These are phyloP conservation scores for Rallus crepitans DNA, from an alignment of 2,797 vertebrate species.

Conservation along the genomic window DNA sequence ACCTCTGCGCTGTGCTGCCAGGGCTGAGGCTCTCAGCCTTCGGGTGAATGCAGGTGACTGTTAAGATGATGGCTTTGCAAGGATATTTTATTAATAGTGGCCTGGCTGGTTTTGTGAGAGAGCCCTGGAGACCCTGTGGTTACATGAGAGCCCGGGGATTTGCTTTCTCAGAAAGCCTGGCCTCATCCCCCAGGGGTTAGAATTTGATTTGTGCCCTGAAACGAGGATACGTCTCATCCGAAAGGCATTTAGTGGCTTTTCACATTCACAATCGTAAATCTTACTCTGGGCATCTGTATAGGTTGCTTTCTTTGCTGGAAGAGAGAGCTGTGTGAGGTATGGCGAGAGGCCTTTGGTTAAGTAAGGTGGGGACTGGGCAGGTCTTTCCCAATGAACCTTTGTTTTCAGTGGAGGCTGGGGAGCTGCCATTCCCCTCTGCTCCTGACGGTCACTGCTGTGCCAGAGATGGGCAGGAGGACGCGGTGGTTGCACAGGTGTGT, in stretches of 20 bases:
- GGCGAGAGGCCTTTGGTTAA: neutral
- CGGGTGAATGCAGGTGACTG: neutral
- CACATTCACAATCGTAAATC: neutral
- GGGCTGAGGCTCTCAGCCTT: neutral
- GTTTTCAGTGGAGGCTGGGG: neutral
- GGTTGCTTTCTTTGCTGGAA: neutral
- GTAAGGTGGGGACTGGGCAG: neutral
- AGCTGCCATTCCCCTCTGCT: neutral
- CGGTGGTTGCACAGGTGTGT: rapidly evolving
- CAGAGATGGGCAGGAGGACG: neutral
- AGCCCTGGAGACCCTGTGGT: neutral
- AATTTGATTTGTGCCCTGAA: neutral
- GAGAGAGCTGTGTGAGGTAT: neutral
- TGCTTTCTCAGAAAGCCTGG: neutral
- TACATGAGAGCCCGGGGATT: neutral
- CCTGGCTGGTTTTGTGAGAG: neutral
- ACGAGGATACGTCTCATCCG: neutral
- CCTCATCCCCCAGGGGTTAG: neutral
- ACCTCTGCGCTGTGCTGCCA: neutral
- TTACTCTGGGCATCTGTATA: neutral
- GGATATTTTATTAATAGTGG: neutral
- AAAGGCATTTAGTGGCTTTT: neutral
- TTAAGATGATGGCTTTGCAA: neutral
- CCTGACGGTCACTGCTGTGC: neutral
- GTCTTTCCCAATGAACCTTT: neutral